Evolutionary conservation across 37 sponge, comb jelly and placozoan species (phyloP), one percentile per base, ranked within the genome.

Genomic region (Lycopodina hypogea): DNA sequence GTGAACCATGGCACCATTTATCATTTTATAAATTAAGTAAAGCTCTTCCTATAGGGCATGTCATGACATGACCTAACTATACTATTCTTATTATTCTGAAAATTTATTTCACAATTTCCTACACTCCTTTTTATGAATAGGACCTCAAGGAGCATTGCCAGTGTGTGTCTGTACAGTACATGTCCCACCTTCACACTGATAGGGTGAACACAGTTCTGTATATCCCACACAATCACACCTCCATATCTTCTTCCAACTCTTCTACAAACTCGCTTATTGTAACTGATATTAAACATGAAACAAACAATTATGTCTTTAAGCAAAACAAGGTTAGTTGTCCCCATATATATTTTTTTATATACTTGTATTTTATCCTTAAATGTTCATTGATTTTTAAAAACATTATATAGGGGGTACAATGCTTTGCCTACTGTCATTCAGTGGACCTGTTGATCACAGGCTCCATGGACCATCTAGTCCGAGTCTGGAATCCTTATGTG

Each of bases 401-500:
- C 37, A 18, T 70, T 1, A 21, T 74, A 2, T 74, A 98, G 94
- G 99, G 99, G 0, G 85, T 95, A 26, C 68, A 65, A 33, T 98
- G 99, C 58, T 98, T 93, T 77, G 92, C 86, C 71, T 93, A 85
- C 84, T 81, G 80, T 71, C 85, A 83, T 56, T 37, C 81, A 0
- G 78, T 92, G 83, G 85, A 83, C 35, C 75, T 98, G 36, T 83
- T 98, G 18, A 92, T 76, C 41, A 98, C 99, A 1, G 99, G 99
- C 6, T 82, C 92, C 23, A 69, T 89, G 61, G 96, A 98, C 82
- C 95, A 94, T 74, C n/a, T 67, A 15, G 94, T 98, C 37, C 71
- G 94, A 21, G 68, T 98, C 65, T 98, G 99, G 99, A 89, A 91
- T 53, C 99, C 99, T 42, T 95, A 92, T 64, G 92, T 91, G 48